phyloP scores from a whole-genome alignment of 2,797 vertebrate species.

The Argyrosomus regius region DNA sequence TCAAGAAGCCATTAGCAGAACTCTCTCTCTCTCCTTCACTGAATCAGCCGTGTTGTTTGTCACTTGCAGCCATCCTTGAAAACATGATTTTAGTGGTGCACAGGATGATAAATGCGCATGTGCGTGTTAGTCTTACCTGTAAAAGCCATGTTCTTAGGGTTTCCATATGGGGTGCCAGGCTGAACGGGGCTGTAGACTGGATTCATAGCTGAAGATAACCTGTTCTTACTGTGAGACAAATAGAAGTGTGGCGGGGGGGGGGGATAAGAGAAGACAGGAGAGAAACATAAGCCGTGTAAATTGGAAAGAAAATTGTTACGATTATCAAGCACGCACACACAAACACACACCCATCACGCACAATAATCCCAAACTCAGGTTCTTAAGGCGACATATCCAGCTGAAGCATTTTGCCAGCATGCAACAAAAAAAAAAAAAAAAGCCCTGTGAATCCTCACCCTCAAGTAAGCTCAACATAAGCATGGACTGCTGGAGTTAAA shows the following conservation, averaged over 20 bases:
- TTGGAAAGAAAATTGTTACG: constrained; percentile 50
- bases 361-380: constrained; percentile 55
- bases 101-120: neutral
- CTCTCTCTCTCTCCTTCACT: neutral
- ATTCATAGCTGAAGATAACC: constrained; percentile 95
- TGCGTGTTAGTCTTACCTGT: constrained; percentile 86
- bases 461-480: constrained; percentile 48
- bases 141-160: constrained; percentile 98
- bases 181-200: constrained; percentile 99
- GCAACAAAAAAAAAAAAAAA: constrained; percentile 28
- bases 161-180: constrained; percentile 96
- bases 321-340: constrained; percentile 43
- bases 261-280: constrained; percentile 44
- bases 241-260: constrained; percentile 15
- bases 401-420: constrained; percentile 56
- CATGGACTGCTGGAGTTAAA: constrained; percentile 27
- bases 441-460: constrained; percentile 46
- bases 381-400: constrained; percentile 55
- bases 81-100: neutral
- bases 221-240: constrained; percentile 87
- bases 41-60: neutral
- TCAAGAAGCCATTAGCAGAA: neutral
- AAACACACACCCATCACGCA: neutral
- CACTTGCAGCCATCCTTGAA: constrained; percentile 1
- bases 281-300: constrained; percentile 51